These are phyloP conservation scores for Scaptodrosophila lebanonensis DNA, from an alignment of 1,140 invertebrate genomes.

Conservation along the genomic window DNA sequence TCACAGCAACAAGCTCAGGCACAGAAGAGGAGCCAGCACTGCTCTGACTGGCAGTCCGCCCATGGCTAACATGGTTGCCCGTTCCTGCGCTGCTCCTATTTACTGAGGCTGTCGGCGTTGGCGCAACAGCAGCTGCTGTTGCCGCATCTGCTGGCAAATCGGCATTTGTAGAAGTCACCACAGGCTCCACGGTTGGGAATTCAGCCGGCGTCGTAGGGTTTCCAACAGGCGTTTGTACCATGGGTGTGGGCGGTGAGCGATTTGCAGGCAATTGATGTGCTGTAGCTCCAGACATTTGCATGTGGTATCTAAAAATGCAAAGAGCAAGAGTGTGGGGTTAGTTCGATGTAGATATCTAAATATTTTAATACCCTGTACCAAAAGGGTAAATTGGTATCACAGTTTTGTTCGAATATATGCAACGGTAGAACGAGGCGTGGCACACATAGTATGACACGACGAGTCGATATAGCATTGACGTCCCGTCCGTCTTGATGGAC, in stretches of 20 bases:
- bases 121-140: not conserved
- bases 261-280: slow-evolving; percentile 78
- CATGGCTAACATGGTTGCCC: slow-evolving; percentile 78
- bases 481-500: too few species aligned
- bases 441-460: too few species aligned
- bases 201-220: slow-evolving; percentile 43
- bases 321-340: not conserved
- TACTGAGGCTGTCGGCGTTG: slow-evolving; percentile 3
- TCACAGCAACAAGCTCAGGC: slow-evolving; percentile 63
- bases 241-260: slow-evolving; percentile 81
- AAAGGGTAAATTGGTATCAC: too few species aligned
- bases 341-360: not conserved
- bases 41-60: slow-evolving; percentile 81
- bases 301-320: slow-evolving; percentile 86
- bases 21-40: slow-evolving; percentile 63
- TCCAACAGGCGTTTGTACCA: slow-evolving; percentile 82
- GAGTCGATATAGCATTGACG: too few species aligned
- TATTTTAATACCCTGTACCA: too few species aligned
- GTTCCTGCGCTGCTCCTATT: slow-evolving; percentile 12
- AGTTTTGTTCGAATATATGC: too few species aligned
- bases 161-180: slow-evolving; percentile 58
- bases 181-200: slow-evolving; percentile 62
- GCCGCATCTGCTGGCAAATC: slow-evolving; percentile 18
- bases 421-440: too few species aligned
- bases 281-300: slow-evolving; percentile 82